phyloP scores from a whole-genome alignment of 2,113 vertebrate genomes.

The Sprattus sprattus region DNA sequence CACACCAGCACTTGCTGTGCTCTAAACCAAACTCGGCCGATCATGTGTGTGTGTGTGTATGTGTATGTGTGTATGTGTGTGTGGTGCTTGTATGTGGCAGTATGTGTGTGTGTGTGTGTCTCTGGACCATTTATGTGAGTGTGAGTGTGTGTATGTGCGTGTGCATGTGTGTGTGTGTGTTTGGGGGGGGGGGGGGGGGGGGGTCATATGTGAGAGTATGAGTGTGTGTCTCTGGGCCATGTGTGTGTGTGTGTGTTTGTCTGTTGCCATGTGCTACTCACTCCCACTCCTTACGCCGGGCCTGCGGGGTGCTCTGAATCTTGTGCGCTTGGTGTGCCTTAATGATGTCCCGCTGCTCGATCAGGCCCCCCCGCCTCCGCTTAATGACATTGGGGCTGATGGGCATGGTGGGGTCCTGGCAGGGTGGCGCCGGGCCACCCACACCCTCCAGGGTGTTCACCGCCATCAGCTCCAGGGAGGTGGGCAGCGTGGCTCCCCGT shows the following conservation, averaged over 20 bases:
- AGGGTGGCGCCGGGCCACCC: slow-evolving; percentile 52
- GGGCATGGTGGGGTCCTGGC: slow-evolving; percentile 68
- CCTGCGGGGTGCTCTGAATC: slow-evolving; percentile 97
- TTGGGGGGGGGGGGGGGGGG: not conserved
- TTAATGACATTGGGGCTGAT: slow-evolving; percentile 89
- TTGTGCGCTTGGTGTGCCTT: slow-evolving; percentile 95
- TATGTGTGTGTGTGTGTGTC: slow-evolving; percentile 5
- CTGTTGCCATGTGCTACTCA: slow-evolving; percentile 69
- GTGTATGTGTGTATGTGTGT: not conserved
- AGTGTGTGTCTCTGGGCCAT: not conserved
- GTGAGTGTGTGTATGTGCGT: not conserved
- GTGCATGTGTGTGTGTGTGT: not conserved
- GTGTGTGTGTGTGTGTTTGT: slow-evolving; percentile 17
- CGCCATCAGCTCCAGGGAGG: slow-evolving; percentile 47
- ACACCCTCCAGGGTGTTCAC: slow-evolving; percentile 69
- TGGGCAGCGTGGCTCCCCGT: slow-evolving; percentile 51
- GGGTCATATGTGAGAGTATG: no score
- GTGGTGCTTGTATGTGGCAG: not conserved
- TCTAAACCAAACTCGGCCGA: not conserved
- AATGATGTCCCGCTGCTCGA: slow-evolving; percentile 94
- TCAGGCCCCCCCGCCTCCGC: slow-evolving; percentile 86
- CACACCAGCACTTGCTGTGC: not conserved
- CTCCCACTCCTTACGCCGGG: slow-evolving; percentile 96
- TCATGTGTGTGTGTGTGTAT: not conserved
- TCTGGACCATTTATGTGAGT: not conserved